Conservation (phyloP, 2,113 vertebrate genomes). For the Choloepus hoffmanni region DNA sequence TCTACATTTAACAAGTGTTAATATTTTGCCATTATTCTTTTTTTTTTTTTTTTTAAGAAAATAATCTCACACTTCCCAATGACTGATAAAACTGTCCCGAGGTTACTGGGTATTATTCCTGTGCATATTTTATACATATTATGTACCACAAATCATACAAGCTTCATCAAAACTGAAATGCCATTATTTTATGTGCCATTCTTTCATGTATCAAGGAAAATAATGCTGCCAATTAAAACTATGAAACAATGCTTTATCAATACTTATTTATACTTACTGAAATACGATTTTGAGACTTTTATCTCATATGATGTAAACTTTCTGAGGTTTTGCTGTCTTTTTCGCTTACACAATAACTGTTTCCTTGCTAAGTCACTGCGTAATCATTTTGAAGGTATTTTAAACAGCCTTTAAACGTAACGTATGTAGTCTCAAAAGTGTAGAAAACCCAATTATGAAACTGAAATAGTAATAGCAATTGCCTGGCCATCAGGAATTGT, state of each 20-base stretch:
- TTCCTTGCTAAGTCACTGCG: neutral
- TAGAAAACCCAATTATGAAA: neutral
- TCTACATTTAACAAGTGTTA: neutral
- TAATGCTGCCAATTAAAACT: neutral
- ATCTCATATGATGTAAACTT: too few relatives aligned
- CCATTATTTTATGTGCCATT: neutral
- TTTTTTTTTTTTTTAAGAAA: neutral
- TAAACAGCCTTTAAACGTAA: neutral
- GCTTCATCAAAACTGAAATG: neutral
- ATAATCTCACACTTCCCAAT: neutral
- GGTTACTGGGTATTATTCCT: neutral
- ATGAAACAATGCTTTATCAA: slow-evolving; percentile 1
- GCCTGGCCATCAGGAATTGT: neutral
- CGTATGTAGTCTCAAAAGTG: neutral
- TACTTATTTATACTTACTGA: neutral
- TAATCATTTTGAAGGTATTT: neutral
- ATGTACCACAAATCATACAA: neutral
- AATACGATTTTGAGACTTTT: neutral
- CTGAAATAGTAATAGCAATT: neutral
- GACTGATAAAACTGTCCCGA: neutral
- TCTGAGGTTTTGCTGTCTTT: neutral
- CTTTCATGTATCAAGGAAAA: neutral
- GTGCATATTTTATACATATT: neutral
- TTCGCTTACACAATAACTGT: neutral
- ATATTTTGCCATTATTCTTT: neutral